These are phyloP conservation scores for Limulus polyphemus DNA, from an alignment of 2,888 invertebrate species.

Conservation along the genomic window DNA sequence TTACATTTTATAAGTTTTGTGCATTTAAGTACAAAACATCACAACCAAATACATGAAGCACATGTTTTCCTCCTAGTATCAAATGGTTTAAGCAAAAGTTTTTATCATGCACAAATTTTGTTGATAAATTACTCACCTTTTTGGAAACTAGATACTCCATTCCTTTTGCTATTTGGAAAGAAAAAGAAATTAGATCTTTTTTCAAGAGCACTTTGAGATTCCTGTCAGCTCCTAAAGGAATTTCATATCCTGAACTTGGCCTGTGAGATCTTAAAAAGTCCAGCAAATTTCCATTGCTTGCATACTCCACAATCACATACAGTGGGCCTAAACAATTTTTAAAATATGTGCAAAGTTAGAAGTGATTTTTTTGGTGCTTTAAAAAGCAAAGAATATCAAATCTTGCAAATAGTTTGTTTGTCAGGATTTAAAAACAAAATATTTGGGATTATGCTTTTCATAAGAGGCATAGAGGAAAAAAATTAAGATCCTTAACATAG, in stretches of 20 bases:
- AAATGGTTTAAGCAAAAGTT: no score
- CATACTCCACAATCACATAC: conserved; percentile 42
- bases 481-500: not conserved
- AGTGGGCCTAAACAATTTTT: conserved; percentile 31
- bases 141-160: conserved; percentile 44
- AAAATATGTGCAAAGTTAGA: no score
- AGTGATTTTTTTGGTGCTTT: no score
- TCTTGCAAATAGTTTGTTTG: not conserved
- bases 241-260: conserved; percentile 26
- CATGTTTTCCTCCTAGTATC: no score
- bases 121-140: conserved; percentile 33
- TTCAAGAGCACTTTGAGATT: conserved; percentile 5
- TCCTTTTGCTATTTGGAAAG: conserved; percentile 42
- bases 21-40: no score
- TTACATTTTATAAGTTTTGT: no score
- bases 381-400: not conserved
- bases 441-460: no score
- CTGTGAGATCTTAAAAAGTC: conserved; percentile 40
- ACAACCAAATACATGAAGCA: no score
- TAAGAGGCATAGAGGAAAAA: not conserved
- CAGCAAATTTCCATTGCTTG: conserved; percentile 41
- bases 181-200: conserved; percentile 41
- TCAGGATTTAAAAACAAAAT: no score
- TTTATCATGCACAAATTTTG: not conserved
- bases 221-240: conserved; percentile 15